A percentile compares a stretch with the other conserved stretches of the same genome.
Evolutionary conservation across 2,888 invertebrate species (phyloP).

Genomic region (Tupiocoris notatus): DNA sequence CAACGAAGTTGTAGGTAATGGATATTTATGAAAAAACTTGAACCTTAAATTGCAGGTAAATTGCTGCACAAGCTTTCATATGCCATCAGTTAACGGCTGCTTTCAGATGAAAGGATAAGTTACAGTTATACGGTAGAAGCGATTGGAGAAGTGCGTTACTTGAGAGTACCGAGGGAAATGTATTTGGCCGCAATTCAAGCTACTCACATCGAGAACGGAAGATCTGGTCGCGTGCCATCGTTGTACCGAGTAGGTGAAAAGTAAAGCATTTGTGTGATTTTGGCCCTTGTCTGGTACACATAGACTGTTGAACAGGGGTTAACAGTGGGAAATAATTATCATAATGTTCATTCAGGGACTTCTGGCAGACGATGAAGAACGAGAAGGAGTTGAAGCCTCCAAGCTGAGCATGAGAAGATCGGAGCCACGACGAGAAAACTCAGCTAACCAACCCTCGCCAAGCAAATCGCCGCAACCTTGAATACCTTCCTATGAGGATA

Average conservation of each 20-base stretch:
- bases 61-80: no score
- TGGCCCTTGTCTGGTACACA: no score
- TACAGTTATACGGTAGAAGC: slow-evolving; percentile 46
- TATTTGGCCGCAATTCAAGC: slow-evolving; percentile 44
- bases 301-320: not conserved
- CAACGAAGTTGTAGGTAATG: not conserved
- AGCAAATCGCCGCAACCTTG: no score
- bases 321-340: no score
- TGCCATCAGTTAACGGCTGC: no score
- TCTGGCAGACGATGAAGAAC: slow-evolving; percentile 22
- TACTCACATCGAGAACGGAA: slow-evolving; percentile 38
- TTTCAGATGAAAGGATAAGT: slow-evolving; percentile 15
- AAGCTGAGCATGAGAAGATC: no score
- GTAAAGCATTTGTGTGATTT: no score
- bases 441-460: no score
- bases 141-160: slow-evolving; percentile 42
- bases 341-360: slow-evolving; percentile 10
- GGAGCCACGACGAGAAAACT: no score
- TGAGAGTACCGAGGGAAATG: slow-evolving; percentile 43
- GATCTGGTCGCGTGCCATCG: not conserved
- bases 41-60: no score
- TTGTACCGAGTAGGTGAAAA: slow-evolving; percentile 17
- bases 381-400: not conserved
- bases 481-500: no score
- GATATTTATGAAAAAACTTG: no score